Evolutionary conservation across 1,140 invertebrate species (phyloP), one percentile per base, ranked within the genome.

Genomic region (Globodera ellingtonae): DNA sequence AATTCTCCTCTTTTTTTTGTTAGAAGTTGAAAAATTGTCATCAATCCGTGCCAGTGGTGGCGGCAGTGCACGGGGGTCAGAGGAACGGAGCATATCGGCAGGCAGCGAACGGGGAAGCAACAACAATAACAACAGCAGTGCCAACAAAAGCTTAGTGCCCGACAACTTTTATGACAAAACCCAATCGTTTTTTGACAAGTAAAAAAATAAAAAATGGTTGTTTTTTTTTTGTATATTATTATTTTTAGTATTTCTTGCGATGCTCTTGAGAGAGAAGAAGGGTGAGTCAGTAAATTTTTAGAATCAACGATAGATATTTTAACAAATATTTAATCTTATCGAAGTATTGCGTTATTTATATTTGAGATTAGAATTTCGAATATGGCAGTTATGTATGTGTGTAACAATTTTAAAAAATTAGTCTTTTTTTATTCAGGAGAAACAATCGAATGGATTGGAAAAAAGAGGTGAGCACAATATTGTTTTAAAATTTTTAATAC

Each of bases 101-200:
- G 50, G 35, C 35, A 69, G 10, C n/a, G 18, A 18, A 46, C 15
- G 1, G 52, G 2, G 44, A 48, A 24, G 24, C 24, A 24, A 24
- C 24, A 24, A 24, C 24, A 24, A 24, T 24, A 24, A 46, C 48
- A 47, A 21, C n/a, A 18, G 21, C 21, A 47, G 46, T 44, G 18
- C 5, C 44, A 8, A 18, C 9, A 10, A 59, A 18, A 15, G 56
- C 15, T 18, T 6, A 18, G 48, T 21, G 24, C 47, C 21, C 21
- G 62, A 77, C 6, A 46, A 67, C 21, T 77, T 67, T 4, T 77
- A 77, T 47, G 75, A 77, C 24, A 77, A 66, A 47, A 77, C 21
- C 4, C 13, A n/a, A 21, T 77, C 75, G 7, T 77, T 77, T 69
- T 77, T 77, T 77, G 75, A 77, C 46, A 70, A 70, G 67, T 70